Percentiles rank a stretch among this genome's conserved stretches.
Evolutionary conservation across 2,113 vertebrate genomes (phyloP).

Genomic region (Hirundichthys speculiger): DNA sequence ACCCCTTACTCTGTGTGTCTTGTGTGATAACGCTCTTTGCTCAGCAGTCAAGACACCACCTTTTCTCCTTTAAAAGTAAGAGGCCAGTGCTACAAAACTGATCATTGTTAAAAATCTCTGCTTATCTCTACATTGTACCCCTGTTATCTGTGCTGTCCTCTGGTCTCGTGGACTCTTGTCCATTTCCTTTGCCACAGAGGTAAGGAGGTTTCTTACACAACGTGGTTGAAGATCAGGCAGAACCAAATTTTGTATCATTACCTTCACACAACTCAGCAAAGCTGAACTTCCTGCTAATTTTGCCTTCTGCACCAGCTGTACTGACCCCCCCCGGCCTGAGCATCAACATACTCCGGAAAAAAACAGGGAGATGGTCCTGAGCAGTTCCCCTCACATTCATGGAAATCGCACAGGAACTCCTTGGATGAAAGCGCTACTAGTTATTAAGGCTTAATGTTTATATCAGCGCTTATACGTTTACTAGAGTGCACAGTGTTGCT

Average conservation of each 20-base stretch:
- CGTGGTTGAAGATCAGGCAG: conserved; percentile 24
- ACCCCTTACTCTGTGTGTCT: conserved; percentile 60
- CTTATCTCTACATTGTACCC: background rate
- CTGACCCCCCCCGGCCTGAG: conserved; percentile 55
- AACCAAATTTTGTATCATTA: conserved; percentile 30
- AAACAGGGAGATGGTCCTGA: conserved; percentile 72
- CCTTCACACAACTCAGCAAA: conserved; percentile 48
- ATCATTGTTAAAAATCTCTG: conserved; percentile 22
- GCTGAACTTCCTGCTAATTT: conserved; percentile 59
- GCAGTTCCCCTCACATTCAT: conserved; percentile 74
- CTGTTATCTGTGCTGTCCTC: background rate
- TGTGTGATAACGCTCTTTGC: conserved; percentile 61
- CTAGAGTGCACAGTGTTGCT: conserved; percentile 64
- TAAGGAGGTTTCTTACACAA: background rate
- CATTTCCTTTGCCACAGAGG: background rate
- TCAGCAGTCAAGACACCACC: conserved; percentile 53
- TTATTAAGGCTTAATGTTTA: conserved; percentile 81
- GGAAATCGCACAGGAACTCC: conserved; percentile 80
- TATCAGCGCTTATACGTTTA: conserved; percentile 74
- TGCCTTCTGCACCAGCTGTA: conserved; percentile 38
- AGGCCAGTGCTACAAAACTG: conserved; percentile 35
- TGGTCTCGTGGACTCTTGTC: background rate
- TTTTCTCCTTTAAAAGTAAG: conserved; percentile 61
- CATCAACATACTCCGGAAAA: conserved; percentile 72
- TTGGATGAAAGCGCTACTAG: conserved; percentile 78